Evolutionary conservation across 2,113 vertebrate species (phyloP).

Genomic region (Ctenomys sociabilis): DNA sequence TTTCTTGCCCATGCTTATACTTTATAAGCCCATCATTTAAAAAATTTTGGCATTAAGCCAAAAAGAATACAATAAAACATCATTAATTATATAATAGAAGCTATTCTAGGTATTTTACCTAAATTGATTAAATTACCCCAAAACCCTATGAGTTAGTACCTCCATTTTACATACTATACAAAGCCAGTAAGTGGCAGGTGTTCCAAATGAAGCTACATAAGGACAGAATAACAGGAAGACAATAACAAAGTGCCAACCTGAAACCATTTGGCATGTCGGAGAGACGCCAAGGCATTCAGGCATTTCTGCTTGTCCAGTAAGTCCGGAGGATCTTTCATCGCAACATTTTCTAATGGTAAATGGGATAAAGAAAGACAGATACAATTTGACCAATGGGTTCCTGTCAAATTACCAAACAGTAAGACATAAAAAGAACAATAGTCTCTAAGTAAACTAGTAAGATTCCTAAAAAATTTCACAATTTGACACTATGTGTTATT

Average conservation of each 20-base stretch:
- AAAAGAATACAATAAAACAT: constrained; percentile 74
- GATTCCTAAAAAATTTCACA: constrained; percentile 85
- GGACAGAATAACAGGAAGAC: constrained; percentile 93
- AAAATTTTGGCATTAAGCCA: constrained; percentile 76
- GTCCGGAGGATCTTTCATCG: constrained; percentile 96
- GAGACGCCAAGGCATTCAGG: constrained; percentile 99
- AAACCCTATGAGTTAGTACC: neutral
- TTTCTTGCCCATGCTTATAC: constrained; percentile 12
- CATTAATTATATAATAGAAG: constrained; percentile 42
- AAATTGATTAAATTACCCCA: constrained; percentile 57
- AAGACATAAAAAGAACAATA: constrained; percentile 82
- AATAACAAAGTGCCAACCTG: constrained; percentile 99
- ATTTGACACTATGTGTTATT: constrained; percentile 55
- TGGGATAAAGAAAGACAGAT: constrained; percentile 90
- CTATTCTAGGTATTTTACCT: constrained; percentile 39
- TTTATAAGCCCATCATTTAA: constrained; percentile 64
- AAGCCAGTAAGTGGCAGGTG: constrained; percentile 77
- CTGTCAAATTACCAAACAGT: constrained; percentile 85
- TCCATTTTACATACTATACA: constrained; percentile 55
- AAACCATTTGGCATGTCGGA: constrained; percentile 99
- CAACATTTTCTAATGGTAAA: constrained; percentile 98
- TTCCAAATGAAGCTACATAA: constrained; percentile 86
- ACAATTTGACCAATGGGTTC: constrained; percentile 90
- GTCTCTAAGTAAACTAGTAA: constrained; percentile 87
- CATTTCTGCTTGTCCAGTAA: constrained; percentile 99